These are phyloP conservation scores for Gopherus flavomarginatus DNA, from an alignment of 2,113 vertebrate genomes.

Conservation along the genomic window DNA sequence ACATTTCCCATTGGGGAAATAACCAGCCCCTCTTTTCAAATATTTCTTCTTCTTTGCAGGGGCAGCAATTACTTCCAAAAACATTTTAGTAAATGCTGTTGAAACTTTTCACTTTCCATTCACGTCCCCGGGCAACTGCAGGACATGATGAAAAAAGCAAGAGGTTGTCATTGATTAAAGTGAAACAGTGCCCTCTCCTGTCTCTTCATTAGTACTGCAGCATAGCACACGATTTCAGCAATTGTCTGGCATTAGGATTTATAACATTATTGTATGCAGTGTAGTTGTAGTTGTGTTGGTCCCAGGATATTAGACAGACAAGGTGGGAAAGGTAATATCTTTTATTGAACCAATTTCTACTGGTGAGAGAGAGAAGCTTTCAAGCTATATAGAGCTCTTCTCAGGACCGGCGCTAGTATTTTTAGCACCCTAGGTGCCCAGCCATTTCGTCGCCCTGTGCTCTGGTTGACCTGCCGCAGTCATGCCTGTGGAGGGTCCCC, in stretches of 20 bases:
- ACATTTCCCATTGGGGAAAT: not conserved
- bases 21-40: not conserved
- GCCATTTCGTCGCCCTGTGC: too few species aligned
- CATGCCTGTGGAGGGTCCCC: too few species aligned
- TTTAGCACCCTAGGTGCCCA: too few species aligned
- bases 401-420: not conserved
- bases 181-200: conserved; percentile 30
- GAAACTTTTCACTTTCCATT: not conserved
- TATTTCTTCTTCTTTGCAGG: not conserved
- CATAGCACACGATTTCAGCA: not conserved
- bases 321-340: not conserved
- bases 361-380: not conserved
- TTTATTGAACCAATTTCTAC: not conserved
- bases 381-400: not conserved
- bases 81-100: conserved; percentile 5
- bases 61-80: not conserved
- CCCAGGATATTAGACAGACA: not conserved
- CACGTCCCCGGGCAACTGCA: not conserved
- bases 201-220: not conserved
- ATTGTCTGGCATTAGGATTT: not conserved
- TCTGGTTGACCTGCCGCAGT: too few species aligned
- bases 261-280: not conserved
- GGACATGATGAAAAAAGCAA: not conserved
- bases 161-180: not conserved
- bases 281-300: not conserved